These are phyloP conservation scores for Neolamprologus brichardi DNA, from an alignment of 2,113 vertebrate species.

Conservation along the genomic window DNA sequence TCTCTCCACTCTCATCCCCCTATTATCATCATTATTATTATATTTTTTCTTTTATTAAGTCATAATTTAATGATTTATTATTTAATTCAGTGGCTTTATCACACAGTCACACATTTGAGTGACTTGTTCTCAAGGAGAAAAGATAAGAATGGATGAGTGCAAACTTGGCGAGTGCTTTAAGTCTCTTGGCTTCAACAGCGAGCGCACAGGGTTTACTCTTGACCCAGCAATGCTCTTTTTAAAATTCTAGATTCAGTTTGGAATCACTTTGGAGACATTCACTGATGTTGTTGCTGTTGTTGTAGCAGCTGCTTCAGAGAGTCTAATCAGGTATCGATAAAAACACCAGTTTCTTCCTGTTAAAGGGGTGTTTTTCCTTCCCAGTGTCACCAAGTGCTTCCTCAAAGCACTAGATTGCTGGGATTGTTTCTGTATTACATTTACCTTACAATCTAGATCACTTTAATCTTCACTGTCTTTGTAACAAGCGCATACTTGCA, in stretches of 20 bases:
- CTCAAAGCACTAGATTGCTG: neutral
- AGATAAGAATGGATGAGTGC: neutral
- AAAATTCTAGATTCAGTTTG: neutral
- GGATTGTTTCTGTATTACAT: neutral
- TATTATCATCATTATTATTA: neutral
- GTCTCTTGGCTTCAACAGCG: neutral
- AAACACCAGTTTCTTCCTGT: neutral
- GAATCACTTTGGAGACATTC: neutral
- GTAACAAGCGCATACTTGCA: neutral
- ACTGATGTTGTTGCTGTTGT: neutral
- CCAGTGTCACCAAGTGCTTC: neutral
- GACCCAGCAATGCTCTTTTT: neutral
- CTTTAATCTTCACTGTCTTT: neutral
- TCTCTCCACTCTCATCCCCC: neutral
- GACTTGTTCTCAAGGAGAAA: neutral
- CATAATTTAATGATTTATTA: neutral
- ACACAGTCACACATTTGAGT: neutral
- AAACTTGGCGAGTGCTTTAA: neutral
- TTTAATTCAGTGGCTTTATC: neutral
- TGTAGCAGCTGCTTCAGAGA: neutral
- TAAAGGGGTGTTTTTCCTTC: fast-evolving
- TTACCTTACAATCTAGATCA: neutral
- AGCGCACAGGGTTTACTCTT: neutral
- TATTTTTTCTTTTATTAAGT: neutral
- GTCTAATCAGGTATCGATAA: neutral